phyloP scores from a whole-genome alignment of 1,140 invertebrate species.

The Hylaeus anthracinus region DNA sequence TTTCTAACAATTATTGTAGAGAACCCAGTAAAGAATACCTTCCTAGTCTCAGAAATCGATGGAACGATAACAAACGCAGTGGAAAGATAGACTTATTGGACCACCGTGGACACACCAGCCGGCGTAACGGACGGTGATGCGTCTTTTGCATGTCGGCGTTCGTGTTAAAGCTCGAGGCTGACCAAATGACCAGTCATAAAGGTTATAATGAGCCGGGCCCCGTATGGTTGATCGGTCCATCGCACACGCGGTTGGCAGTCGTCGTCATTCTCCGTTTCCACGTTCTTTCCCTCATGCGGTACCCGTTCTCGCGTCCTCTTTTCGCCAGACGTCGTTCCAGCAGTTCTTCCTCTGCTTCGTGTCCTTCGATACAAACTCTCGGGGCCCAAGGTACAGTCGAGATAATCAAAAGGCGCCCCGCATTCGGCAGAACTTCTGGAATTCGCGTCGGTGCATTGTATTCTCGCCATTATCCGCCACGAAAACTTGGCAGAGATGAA shows the following conservation, averaged over 20 bases:
- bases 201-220: slow-evolving; percentile 65
- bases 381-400: slow-evolving; percentile 53
- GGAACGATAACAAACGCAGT: slow-evolving; percentile 4
- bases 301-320: slow-evolving; percentile 1
- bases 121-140: slow-evolving; percentile 57
- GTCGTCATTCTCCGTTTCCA: slow-evolving; percentile 12
- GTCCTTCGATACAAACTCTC: slow-evolving; percentile 58
- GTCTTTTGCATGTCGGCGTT: slow-evolving; percentile 62
- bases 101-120: background rate
- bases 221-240: slow-evolving; percentile 54
- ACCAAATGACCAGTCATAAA: slow-evolving; percentile 70
- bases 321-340: too few species aligned
- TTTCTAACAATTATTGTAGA: too few species aligned
- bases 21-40: too few species aligned
- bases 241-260: slow-evolving; percentile 40
- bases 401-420: slow-evolving; percentile 64
- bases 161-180: slow-evolving; percentile 51
- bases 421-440: slow-evolving; percentile 62
- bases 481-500: slow-evolving; percentile 59
- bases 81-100: slow-evolving; percentile 45
- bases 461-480: slow-evolving; percentile 54
- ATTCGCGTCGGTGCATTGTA: slow-evolving; percentile 61
- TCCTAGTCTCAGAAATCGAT: too few species aligned
- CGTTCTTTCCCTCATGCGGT: background rate
- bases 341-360: slow-evolving; percentile 6